Evolutionary conservation across 1,140 invertebrate genomes (phyloP).

Genomic region (Delia radicum): DNA sequence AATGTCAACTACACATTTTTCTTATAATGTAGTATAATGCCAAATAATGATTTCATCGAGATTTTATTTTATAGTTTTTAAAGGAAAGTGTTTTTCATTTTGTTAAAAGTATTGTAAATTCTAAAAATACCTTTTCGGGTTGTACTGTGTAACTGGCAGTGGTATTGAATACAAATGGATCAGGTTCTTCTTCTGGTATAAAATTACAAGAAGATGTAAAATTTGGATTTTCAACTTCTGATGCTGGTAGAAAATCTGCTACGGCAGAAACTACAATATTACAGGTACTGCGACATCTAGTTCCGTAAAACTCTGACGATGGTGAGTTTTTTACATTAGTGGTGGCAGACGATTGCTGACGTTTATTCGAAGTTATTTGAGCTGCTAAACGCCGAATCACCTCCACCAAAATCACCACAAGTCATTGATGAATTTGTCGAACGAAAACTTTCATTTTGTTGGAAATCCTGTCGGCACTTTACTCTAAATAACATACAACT

Average conservation of each 20-base stretch:
- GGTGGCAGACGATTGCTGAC: background rate
- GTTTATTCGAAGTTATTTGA: conserved; percentile 44
- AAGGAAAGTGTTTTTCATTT: too few species aligned
- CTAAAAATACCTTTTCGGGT: conserved; percentile 41
- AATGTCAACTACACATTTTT: too few species aligned
- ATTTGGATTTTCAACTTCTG: background rate
- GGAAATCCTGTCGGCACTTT: conserved; percentile 23
- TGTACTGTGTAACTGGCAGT: conserved; percentile 37
- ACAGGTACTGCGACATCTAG: conserved; percentile 67
- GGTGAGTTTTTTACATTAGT: background rate
- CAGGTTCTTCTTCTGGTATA: conserved; percentile 6
- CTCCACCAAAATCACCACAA: conserved; percentile 35
- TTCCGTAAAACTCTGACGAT: conserved; percentile 36
- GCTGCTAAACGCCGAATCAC: conserved; percentile 50
- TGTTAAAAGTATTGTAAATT: too few species aligned
- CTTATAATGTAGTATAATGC: too few species aligned
- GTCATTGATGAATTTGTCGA: conserved; percentile 46
- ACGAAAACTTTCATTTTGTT: conserved; percentile 44
- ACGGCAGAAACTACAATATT: conserved; percentile 65
- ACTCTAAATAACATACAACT: background rate
- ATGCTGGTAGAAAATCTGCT: conserved; percentile 45
- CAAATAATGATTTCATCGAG: too few species aligned
- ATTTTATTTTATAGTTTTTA: too few species aligned
- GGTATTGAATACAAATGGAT: conserved; percentile 49
- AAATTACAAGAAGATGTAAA: too few species aligned